A percentile compares a stretch with the other conserved stretches of the same genome.
phyloP scores from a whole-genome alignment of 2,888 invertebrate species.

The Uropetala carovei region DNA sequence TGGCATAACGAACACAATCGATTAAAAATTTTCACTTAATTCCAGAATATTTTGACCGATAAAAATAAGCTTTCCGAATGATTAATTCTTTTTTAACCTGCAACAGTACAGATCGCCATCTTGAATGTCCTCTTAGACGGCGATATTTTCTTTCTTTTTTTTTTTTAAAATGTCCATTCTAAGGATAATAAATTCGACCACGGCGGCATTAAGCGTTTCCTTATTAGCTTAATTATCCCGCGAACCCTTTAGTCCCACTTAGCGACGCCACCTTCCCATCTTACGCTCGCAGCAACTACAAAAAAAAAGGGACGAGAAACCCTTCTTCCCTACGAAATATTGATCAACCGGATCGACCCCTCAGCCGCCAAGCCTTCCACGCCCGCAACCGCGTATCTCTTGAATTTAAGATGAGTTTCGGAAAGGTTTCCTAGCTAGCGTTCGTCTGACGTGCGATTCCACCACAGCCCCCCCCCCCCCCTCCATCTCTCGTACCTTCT shows the following conservation, averaged over 20 bases:
- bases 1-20: too few relatives aligned
- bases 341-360: background rate
- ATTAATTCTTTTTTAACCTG: too few relatives aligned
- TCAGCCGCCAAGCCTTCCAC: background rate
- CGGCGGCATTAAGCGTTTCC: background rate
- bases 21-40: too few relatives aligned
- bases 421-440: background rate
- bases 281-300: background rate
- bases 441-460: background rate
- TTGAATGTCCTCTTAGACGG: too few relatives aligned
- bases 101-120: too few relatives aligned
- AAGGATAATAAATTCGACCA: too few relatives aligned
- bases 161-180: too few relatives aligned
- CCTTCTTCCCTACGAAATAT: background rate
- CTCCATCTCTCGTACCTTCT: too few relatives aligned
- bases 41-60: too few relatives aligned
- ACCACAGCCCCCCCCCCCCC: background rate
- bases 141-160: too few relatives aligned
- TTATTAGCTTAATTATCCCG: background rate
- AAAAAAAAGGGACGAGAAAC: slow-evolving; percentile 14
- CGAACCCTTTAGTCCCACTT: background rate
- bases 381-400: background rate
- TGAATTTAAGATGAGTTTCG: slow-evolving; percentile 1
- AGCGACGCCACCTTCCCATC: background rate
- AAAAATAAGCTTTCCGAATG: too few relatives aligned